A percentile compares a stretch with the other conserved stretches of the same genome.
These are phyloP conservation scores for Trachops cirrhosus DNA, from an alignment of 2,797 vertebrate genomes.

Conservation along the genomic window DNA sequence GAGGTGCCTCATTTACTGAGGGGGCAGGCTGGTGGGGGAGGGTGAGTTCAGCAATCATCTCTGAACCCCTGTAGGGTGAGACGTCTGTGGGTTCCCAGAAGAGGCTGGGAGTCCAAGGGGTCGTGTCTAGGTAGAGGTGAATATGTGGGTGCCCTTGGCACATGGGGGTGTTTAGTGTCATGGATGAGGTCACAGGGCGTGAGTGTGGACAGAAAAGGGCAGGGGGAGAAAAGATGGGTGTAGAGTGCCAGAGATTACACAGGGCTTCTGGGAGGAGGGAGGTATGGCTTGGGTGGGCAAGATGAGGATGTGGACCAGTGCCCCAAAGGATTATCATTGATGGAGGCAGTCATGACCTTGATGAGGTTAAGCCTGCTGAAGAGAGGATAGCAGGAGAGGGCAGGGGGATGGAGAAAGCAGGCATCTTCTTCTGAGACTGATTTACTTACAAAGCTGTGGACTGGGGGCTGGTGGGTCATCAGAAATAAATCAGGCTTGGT, in stretches of 20 bases:
- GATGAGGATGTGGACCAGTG: background rate
- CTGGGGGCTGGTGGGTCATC: background rate
- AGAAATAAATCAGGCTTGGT: background rate
- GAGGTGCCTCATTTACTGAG: background rate
- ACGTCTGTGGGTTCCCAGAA: no score
- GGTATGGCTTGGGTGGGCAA: background rate
- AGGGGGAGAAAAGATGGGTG: no score
- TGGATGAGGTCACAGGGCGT: background rate
- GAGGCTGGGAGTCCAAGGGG: background rate
- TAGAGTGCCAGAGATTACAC: background rate
- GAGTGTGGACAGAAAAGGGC: background rate
- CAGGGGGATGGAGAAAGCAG: accelerated
- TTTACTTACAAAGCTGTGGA: background rate
- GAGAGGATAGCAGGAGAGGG: background rate
- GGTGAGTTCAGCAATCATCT: background rate
- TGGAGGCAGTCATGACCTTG: background rate
- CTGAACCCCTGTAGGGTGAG: background rate
- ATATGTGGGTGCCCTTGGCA: accelerated
- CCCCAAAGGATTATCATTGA: no score
- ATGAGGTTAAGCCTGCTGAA: background rate
- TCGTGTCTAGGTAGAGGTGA: background rate
- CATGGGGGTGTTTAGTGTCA: background rate
- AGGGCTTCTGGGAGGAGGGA: background rate
- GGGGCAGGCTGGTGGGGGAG: background rate
- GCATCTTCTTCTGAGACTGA: background rate